Evolutionary conservation across 2,797 vertebrate species (phyloP), one percentile per base, ranked within the genome.

Genomic region (Clarias pachynema): DNA sequence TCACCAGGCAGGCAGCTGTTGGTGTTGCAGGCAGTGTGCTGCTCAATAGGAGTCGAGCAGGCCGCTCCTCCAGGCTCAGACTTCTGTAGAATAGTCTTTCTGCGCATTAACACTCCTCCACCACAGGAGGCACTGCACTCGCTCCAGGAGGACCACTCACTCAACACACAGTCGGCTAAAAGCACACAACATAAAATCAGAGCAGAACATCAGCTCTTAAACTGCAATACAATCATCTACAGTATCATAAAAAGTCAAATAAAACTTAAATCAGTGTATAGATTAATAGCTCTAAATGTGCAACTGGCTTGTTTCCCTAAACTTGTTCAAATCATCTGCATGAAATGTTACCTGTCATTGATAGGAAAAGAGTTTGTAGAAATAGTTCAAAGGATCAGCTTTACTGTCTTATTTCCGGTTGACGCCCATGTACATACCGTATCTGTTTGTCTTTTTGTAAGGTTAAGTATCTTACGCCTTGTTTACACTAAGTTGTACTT

Each of bases 71-170:
- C 94, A 0, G 87, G 88, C 49, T 95, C 93, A 0, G 91, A 90
- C 4, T 89, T 90, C 85, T 86, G 88, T 0, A 95, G 89, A 72
- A 93, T 80, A 0, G 89, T 92, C 87, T 96, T 94, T 86, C 92
- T 95, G 62, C 95, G 93, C 85, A 91, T n/a, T 0, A 93, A 93
- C 79, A 90, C 60, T 2, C 96, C 95, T 0, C 95, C 95, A 0
- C 92, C 95, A 88, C 96, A 97, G 20, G 94, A 91, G 89, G 90
- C 73, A 0, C 96, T 97, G 91, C 96, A 97, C 62, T 93, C 89
- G 18, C 93, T 96, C 96, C 97, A 97, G 0, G 89, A 24, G 0
- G 96, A 95, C 97, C 96, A 97, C 3, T 93, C 90, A 5, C 95
- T 95, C 85, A 96, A 24, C 78, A 92, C 87, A 90, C 96, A 97